Conservation (phyloP, 1,140 invertebrate genomes). For the Calephelis virginiensis region DNA sequence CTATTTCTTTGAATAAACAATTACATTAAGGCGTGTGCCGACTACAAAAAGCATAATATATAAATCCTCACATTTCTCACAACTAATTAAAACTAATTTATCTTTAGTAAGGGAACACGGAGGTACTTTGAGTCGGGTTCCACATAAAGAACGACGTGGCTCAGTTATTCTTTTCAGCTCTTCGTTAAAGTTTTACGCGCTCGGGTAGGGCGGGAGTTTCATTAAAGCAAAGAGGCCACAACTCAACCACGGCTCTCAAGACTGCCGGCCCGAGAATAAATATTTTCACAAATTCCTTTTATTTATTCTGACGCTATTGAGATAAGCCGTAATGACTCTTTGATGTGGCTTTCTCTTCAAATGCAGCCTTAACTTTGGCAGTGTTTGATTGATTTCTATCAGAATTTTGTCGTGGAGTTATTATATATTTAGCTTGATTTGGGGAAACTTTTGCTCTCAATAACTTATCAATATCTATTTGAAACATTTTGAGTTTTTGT, state of each 20-base stretch:
- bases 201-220: conserved; percentile 56
- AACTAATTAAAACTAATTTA: conserved; percentile 24
- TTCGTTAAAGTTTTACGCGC: conserved; percentile 55
- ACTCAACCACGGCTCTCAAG: conserved; percentile 46
- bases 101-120: conserved; percentile 16
- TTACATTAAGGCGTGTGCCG: neutral
- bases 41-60: conserved; percentile 7
- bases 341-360: conserved; percentile 62
- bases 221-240: conserved; percentile 67
- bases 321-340: conserved; percentile 73
- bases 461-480: conserved; percentile 24
- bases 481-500: conserved; percentile 7
- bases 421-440: conserved; percentile 42
- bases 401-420: conserved; percentile 44
- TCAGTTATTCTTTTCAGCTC: conserved; percentile 50
- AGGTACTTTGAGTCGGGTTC: conserved; percentile 17
- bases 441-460: conserved; percentile 33
- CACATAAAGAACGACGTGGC: conserved; percentile 37
- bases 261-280: conserved; percentile 55
- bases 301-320: conserved; percentile 71
- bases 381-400: conserved; percentile 65
- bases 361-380: conserved; percentile 59
- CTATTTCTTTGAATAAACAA: neutral
- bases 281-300: conserved; percentile 68
- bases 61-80: conserved; percentile 4